These are phyloP conservation scores for Chelmon rostratus DNA, from an alignment of 2,797 vertebrate genomes.

Conservation along the genomic window DNA sequence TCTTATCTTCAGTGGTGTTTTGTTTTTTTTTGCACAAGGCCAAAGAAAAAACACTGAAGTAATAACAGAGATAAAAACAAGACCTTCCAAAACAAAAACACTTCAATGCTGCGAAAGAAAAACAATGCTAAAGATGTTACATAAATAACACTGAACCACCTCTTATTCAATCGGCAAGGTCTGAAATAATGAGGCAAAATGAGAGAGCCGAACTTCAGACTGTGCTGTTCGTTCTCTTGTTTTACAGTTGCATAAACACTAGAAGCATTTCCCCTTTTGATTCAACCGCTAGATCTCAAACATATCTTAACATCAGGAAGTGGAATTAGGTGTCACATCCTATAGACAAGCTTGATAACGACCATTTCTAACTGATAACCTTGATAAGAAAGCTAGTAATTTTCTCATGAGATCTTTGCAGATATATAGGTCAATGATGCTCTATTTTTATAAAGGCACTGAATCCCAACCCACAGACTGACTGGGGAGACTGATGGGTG, in stretches of 20 bases:
- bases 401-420: slow-evolving; percentile 53
- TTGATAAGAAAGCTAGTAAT: slow-evolving; percentile 58
- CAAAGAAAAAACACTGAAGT: slow-evolving; percentile 23
- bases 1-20: slow-evolving; percentile 32
- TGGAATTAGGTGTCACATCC: slow-evolving; percentile 21
- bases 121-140: slow-evolving; percentile 25
- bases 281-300: slow-evolving; percentile 32
- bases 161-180: slow-evolving; percentile 30
- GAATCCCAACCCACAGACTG: slow-evolving; percentile 51
- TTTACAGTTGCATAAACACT: slow-evolving; percentile 21
- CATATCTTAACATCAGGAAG: slow-evolving; percentile 14
- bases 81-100: slow-evolving; percentile 43
- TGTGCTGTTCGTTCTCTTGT: not conserved
- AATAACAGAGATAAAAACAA: slow-evolving; percentile 50
- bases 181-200: slow-evolving; percentile 49
- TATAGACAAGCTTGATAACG: slow-evolving; percentile 14
- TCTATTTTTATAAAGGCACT: slow-evolving; percentile 68
- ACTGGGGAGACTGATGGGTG: slow-evolving; percentile 39
- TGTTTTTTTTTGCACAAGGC: slow-evolving; percentile 30
- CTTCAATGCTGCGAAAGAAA: slow-evolving; percentile 28
- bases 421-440: slow-evolving; percentile 69
- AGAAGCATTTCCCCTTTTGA: slow-evolving; percentile 3
- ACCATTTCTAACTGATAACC: slow-evolving; percentile 54
- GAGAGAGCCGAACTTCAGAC: slow-evolving; percentile 13
- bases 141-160: slow-evolving; percentile 26